Conservation (phyloP, 2,113 vertebrate genomes). For the Varanus komodoensis region DNA sequence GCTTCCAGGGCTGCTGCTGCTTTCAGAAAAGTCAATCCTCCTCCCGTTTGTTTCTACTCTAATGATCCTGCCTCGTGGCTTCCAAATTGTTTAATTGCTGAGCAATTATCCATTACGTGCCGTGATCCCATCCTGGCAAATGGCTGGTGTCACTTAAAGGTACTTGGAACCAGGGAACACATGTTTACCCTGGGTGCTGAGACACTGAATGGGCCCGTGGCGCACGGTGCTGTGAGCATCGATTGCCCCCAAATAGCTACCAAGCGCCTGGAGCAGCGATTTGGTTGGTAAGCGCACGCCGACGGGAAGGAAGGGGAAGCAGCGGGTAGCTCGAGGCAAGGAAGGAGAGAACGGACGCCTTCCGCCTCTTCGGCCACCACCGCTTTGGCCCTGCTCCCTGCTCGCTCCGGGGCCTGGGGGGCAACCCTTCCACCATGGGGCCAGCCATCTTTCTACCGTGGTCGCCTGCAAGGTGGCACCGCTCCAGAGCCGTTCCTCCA, state of each 20-base stretch:
- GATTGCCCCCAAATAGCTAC: slow-evolving; percentile 5
- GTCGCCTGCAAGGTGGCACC: background rate
- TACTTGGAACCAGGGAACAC: background rate
- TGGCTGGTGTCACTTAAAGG: slow-evolving; percentile 28
- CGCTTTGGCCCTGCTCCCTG: background rate
- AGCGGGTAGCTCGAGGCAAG: background rate
- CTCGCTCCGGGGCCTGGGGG: background rate
- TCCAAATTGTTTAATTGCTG: slow-evolving; percentile 62
- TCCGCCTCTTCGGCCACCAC: background rate
- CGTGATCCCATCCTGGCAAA: slow-evolving; percentile 15
- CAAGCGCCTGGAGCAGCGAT: background rate
- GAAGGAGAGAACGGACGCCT: background rate
- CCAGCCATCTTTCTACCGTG: too few relatives aligned
- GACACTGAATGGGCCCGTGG: slow-evolving; percentile 28
- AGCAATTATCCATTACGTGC: slow-evolving; percentile 23
- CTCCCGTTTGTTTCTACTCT: background rate
- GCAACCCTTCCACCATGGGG: background rate
- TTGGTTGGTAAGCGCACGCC: background rate
- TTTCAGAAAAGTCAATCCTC: background rate
- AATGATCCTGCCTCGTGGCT: slow-evolving; percentile 27
- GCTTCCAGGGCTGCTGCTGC: slow-evolving; percentile 1
- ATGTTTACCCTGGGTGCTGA: background rate
- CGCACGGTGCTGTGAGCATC: background rate
- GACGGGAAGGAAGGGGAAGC: background rate
- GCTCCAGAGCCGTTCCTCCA: too few relatives aligned